These are phyloP conservation scores for Caenorhabditis sulstoni DNA, from an alignment of 2,888 invertebrate genomes.

Conservation along the genomic window DNA sequence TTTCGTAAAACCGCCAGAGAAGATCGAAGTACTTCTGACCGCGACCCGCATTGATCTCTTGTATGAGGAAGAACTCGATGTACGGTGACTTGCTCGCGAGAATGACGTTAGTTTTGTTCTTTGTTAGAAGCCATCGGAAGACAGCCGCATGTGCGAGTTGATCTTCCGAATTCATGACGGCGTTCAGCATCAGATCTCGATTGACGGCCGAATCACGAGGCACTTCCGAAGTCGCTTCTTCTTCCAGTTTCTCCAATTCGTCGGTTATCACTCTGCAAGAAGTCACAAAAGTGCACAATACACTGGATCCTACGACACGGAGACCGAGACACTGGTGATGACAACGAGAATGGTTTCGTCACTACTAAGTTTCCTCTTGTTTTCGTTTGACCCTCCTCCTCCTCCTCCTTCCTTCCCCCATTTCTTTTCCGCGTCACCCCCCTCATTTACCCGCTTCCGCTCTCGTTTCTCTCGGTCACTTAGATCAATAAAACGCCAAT, in stretches of 20 bases:
- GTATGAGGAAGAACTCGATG: conserved; percentile 87
- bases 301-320: background rate
- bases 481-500: conserved; percentile 38
- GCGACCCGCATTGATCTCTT: conserved; percentile 77
- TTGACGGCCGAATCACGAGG: conserved; percentile 79
- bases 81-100: conserved; percentile 84
- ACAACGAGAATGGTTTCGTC: background rate
- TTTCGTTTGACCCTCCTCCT: conserved; percentile 9
- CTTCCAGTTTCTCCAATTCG: conserved; percentile 50
- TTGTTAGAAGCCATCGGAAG: conserved; percentile 83
- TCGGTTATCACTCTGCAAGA: conserved; percentile 59
- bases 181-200: conserved; percentile 83
- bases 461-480: conserved; percentile 11
- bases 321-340: background rate
- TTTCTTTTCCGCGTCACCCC: conserved; percentile 6
- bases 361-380: background rate
- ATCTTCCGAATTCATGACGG: conserved; percentile 85
- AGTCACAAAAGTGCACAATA: background rate
- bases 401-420: background rate
- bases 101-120: conserved; percentile 69
- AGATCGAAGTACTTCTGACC: conserved; percentile 85
- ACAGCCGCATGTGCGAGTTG: conserved; percentile 92
- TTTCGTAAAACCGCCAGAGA: conserved; percentile 93
- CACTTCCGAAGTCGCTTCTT: conserved; percentile 31
- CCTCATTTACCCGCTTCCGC: background rate